A percentile compares a stretch with the other conserved stretches of the same genome.
phyloP scores from a whole-genome alignment of 2,888 invertebrate genomes.

The Xanthia icteritia region DNA sequence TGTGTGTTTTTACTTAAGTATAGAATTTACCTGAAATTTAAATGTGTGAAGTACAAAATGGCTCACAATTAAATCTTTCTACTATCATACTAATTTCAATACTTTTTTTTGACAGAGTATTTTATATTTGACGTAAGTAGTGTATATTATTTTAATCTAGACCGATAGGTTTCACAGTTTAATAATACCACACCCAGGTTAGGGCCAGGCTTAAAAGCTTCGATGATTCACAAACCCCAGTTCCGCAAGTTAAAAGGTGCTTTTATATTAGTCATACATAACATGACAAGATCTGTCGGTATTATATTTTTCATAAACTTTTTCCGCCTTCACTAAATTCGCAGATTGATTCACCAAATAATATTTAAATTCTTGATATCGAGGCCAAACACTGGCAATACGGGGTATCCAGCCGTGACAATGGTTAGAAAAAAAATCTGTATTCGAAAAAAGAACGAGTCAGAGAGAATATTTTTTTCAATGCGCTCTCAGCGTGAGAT shows the following conservation, averaged over 20 bases:
- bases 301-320: conserved; percentile 13
- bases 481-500: conserved; percentile 87
- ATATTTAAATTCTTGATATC: conserved; percentile 55
- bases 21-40: conserved; percentile 46
- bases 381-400: conserved; percentile 63
- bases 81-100: conserved; percentile 3
- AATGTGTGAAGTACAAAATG: conserved; percentile 36
- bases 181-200: conserved; percentile 16
- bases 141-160: conserved; percentile 39
- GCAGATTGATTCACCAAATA: conserved; percentile 57
- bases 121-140: not conserved
- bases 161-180: conserved; percentile 20
- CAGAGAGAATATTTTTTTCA: conserved; percentile 78
- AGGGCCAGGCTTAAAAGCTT: conserved; percentile 38
- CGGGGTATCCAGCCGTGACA: conserved; percentile 75
- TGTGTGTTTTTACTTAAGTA: conserved; percentile 46
- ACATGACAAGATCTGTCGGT: conserved; percentile 4
- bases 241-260: conserved; percentile 45
- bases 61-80: conserved; percentile 28
- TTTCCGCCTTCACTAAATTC: conserved; percentile 32
- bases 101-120: not conserved
- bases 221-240: conserved; percentile 61
- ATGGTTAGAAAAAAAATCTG: conserved; percentile 76
- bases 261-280: conserved; percentile 44
- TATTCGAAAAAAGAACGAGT: conserved; percentile 82